phyloP scores from a whole-genome alignment of 2,797 vertebrate genomes.

The Oryzias sinensis region DNA sequence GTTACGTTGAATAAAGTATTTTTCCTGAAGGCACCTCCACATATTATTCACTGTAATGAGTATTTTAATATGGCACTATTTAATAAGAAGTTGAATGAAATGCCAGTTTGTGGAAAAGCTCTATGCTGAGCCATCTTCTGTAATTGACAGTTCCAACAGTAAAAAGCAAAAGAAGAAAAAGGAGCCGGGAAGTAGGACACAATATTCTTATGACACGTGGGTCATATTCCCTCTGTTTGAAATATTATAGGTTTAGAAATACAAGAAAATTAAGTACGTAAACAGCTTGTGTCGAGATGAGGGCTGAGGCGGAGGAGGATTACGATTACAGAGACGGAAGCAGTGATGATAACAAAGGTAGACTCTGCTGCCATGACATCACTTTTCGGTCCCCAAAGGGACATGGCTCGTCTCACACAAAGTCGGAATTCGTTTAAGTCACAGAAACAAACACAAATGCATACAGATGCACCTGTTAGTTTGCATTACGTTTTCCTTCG shows the following conservation, averaged over 20 bases:
- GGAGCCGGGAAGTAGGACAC: background rate
- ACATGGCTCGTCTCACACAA: conserved; percentile 39
- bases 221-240: conserved; percentile 6
- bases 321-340: conserved; percentile 18
- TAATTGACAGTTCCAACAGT: conserved; percentile 20
- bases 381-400: conserved; percentile 48
- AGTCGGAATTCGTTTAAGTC: conserved; percentile 49
- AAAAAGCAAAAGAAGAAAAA: conserved; percentile 15
- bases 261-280: conserved; percentile 14
- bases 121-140: conserved; percentile 3
- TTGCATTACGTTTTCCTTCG: background rate
- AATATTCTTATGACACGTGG: conserved; percentile 20
- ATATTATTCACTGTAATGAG: conserved; percentile 13
- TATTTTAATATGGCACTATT: conserved; percentile 13
- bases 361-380: conserved; percentile 60
- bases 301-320: conserved; percentile 1
- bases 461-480: conserved; percentile 14
- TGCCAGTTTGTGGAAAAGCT: conserved; percentile 12
- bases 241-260: background rate
- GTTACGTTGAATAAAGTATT: conserved; percentile 12
- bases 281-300: conserved; percentile 1
- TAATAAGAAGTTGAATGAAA: conserved; percentile 16
- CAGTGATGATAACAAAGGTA: conserved; percentile 56
- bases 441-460: conserved; percentile 22
- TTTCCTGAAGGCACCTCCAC: conserved; percentile 18